Evolutionary conservation across 2,888 invertebrate genomes (phyloP).

Genomic region (Gerosis bhagava): DNA sequence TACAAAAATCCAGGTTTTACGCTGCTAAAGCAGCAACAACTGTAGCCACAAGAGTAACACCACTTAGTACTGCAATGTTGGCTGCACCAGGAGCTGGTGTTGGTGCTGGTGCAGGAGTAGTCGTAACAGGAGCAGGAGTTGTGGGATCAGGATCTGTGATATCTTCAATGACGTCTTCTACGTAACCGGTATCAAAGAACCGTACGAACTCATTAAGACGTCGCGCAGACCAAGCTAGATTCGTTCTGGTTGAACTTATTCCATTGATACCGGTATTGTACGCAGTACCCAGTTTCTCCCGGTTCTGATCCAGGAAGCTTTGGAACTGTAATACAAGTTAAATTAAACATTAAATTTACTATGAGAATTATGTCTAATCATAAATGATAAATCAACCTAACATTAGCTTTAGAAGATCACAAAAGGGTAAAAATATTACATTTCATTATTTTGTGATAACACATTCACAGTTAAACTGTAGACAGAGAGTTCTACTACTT

Average conservation of each 20-base stretch:
- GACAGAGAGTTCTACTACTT: too few relatives aligned
- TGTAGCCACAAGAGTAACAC: constrained; percentile 49
- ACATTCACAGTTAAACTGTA: too few relatives aligned
- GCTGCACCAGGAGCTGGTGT: constrained; percentile 40
- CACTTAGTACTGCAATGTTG: constrained; percentile 51
- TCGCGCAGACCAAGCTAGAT: constrained; percentile 50
- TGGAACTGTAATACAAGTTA: constrained; percentile 45
- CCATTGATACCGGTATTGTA: constrained; percentile 48
- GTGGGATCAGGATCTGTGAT: constrained; percentile 7
- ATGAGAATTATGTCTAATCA: too few relatives aligned
- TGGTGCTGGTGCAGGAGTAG: not conserved
- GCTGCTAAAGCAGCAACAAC: constrained; percentile 44
- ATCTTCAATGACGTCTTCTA: constrained; percentile 45
- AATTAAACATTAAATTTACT: not conserved
- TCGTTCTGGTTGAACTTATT: constrained; percentile 44
- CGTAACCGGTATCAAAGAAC: constrained; percentile 61
- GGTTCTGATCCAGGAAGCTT: constrained; percentile 52
- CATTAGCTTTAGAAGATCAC: too few relatives aligned
- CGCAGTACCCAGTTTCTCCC: constrained; percentile 43
- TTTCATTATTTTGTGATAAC: too few relatives aligned
- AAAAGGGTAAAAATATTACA: too few relatives aligned
- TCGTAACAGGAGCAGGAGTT: constrained; percentile 2
- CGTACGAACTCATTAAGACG: constrained; percentile 49
- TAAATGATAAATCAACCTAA: too few relatives aligned
- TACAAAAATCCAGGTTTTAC: too few relatives aligned